Conservation (phyloP, 2,888 invertebrate species). For the Brachycybe producta region DNA sequence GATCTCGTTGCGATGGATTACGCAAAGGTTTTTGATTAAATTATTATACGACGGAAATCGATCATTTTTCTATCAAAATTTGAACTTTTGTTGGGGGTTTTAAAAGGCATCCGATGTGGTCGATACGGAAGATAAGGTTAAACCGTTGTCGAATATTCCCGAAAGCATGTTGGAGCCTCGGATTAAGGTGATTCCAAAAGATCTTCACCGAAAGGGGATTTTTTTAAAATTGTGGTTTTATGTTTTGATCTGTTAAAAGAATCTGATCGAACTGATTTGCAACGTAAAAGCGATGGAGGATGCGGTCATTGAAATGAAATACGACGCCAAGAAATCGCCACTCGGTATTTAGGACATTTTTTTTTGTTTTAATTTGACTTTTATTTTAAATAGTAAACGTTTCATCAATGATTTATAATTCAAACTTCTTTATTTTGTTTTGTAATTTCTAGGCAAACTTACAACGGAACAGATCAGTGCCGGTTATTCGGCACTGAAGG, state of each 20-base stretch:
- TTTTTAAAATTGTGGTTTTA: no score
- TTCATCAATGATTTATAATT: background rate
- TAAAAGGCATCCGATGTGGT: no score
- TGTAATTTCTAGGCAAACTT: slow-evolving; percentile 35
- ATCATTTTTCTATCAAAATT: no score
- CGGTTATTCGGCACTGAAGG: slow-evolving; percentile 37
- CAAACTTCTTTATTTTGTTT: slow-evolving; percentile 13
- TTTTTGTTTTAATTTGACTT: slow-evolving; percentile 1
- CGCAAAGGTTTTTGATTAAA: slow-evolving; percentile 20
- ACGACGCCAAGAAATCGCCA: slow-evolving; percentile 38
- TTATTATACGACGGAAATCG: no score
- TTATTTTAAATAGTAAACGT: background rate
- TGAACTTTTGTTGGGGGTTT: no score
- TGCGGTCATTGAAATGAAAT: slow-evolving; percentile 39
- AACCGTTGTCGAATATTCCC: no score
- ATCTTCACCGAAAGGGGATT: no score
- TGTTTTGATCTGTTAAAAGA: no score
- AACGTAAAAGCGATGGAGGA: slow-evolving; percentile 39
- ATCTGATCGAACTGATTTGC: slow-evolving; percentile 37
- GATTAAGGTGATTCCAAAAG: no score
- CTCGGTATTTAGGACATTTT: slow-evolving; percentile 32
- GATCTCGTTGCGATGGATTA: slow-evolving; percentile 36
- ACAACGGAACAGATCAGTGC: slow-evolving; percentile 38
- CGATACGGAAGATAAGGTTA: no score
- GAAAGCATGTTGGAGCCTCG: no score